phyloP scores from a whole-genome alignment of 2,888 invertebrate species.

The Lymantria dispar region DNA sequence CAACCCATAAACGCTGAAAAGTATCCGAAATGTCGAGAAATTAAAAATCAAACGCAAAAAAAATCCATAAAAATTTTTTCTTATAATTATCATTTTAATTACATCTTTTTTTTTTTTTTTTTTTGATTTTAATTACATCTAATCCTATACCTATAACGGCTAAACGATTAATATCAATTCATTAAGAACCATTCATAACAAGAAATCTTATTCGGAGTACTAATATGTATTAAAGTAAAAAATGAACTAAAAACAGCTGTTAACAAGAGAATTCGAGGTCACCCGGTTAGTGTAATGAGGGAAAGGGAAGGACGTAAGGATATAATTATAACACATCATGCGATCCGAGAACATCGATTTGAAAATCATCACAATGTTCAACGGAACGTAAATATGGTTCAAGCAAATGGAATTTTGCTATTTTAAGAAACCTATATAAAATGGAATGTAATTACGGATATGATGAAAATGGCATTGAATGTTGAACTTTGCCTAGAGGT shows the following conservation, averaged over 20 bases:
- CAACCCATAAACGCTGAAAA: too few relatives aligned
- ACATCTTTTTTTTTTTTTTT: too few relatives aligned
- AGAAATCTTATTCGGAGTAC: too few relatives aligned
- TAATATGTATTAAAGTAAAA: conserved; percentile 3
- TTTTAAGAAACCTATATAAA: conserved; percentile 48
- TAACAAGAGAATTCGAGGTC: conserved; percentile 45
- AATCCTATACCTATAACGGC: too few relatives aligned
- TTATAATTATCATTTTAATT: too few relatives aligned
- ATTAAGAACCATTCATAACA: too few relatives aligned
- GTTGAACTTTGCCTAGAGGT: conserved; percentile 49
- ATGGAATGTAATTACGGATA: conserved; percentile 40
- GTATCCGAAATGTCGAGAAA: too few relatives aligned
- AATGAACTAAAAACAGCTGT: conserved; percentile 29
- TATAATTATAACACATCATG: conserved; percentile 40
- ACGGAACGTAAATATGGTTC: conserved; percentile 2
- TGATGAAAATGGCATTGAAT: conserved; percentile 37
- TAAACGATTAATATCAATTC: too few relatives aligned
- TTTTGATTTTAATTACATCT: too few relatives aligned
- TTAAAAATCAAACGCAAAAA: too few relatives aligned
- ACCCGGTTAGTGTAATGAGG: conserved; percentile 40
- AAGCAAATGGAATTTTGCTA: background rate
- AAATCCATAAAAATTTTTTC: too few relatives aligned
- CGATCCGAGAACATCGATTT: conserved; percentile 26
- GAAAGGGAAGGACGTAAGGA: conserved; percentile 42
- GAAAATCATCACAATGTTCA: conserved; percentile 23